A percentile compares a stretch with the other conserved stretches of the same genome.
Evolutionary conservation across 2,113 vertebrate genomes (phyloP).

Genomic region (Chunga burmeisteri): DNA sequence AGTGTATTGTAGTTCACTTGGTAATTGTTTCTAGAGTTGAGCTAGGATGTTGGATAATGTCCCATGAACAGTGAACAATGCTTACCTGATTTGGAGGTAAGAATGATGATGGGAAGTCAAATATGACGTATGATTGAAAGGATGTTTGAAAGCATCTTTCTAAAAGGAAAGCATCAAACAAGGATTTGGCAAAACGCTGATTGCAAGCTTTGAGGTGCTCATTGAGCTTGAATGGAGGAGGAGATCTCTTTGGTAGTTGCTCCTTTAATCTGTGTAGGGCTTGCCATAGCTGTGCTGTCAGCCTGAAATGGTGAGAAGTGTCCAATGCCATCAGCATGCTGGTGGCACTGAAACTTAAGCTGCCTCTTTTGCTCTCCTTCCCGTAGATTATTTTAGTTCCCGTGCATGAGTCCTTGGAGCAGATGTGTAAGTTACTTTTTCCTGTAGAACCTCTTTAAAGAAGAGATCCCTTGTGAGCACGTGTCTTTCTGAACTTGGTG

Average conservation of each 20-base stretch:
- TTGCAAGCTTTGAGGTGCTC: neutral
- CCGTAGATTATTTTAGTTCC: neutral
- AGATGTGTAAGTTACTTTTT: neutral
- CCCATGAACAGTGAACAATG: accelerated
- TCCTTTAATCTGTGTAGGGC: neutral
- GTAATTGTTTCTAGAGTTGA: neutral
- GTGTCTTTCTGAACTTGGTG: neutral
- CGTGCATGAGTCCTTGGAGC: neutral
- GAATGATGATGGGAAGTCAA: neutral
- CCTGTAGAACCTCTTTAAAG: neutral
- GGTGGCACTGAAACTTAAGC: neutral
- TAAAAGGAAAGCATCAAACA: neutral
- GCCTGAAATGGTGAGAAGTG: neutral
- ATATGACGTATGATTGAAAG: neutral
- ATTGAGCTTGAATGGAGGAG: neutral
- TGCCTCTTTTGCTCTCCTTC: neutral
- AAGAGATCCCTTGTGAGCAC: neutral
- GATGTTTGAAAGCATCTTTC: neutral
- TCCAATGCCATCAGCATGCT: neutral
- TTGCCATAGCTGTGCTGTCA: neutral
- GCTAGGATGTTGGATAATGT: neutral
- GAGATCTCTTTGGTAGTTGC: neutral
- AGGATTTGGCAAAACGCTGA: neutral
- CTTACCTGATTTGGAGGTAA: neutral
- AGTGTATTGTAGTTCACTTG: neutral